These are phyloP conservation scores for Steatornis caripensis DNA, from an alignment of 2,113 vertebrate genomes.

Conservation along the genomic window DNA sequence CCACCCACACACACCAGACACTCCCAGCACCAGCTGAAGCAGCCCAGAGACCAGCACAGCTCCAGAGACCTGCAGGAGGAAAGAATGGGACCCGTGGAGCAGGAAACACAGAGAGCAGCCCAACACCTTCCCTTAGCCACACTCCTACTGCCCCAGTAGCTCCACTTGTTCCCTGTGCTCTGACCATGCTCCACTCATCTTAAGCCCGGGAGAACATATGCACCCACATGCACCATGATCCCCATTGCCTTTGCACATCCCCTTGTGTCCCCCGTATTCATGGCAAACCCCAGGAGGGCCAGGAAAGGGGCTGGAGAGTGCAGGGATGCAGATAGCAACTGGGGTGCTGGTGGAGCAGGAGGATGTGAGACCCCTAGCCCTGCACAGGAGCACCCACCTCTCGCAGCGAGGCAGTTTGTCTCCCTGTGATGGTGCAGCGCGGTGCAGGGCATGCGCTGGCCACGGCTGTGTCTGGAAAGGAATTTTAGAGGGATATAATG, in stretches of 20 bases:
- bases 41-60: slow-evolving; percentile 77
- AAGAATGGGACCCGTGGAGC: neutral
- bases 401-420: neutral
- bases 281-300: neutral
- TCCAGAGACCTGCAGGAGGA: slow-evolving; percentile 71
- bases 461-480: neutral
- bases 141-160: neutral
- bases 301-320: neutral
- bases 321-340: neutral
- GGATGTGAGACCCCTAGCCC: neutral
- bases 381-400: neutral
- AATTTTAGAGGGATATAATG: neutral
- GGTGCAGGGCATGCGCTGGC: neutral
- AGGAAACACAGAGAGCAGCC: neutral
- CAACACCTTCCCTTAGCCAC: neutral
- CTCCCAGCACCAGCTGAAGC: slow-evolving; percentile 73
- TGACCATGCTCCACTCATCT: rapidly evolving
- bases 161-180: rapidly evolving
- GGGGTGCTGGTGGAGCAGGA: neutral
- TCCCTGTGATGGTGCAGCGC: neutral
- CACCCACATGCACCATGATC: rapidly evolving
- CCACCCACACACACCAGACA: slow-evolving; percentile 68
- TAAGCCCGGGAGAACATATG: neutral
- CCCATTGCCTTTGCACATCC: neutral
- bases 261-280: neutral